Evolutionary conservation across 37 sponge, comb jelly and placozoan species (phyloP), one percentile per base, ranked within the genome.

Genomic region (Chondrilla cf. caribensis): DNA sequence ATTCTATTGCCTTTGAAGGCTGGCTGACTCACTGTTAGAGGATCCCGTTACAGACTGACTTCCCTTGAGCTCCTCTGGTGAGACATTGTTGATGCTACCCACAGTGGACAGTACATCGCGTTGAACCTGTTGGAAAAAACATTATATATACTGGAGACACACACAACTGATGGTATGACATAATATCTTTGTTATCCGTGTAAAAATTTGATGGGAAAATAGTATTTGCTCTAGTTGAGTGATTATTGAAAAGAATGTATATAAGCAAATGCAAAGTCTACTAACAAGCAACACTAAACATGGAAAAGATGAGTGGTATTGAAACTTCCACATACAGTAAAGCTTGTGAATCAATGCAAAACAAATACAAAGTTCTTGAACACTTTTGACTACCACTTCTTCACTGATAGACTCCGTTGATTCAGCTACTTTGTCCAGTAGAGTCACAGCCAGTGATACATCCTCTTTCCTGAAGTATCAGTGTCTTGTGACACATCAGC

Each of bases 21-120:
- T n/a, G n/a, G n/a, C n/a, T 0, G 42, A 77, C 22, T 40, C 83
- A 84, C 70, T 83, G 15, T 83, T 51, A 33, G 88, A 83, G 28
- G 84, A 31, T 22, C 58, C 65, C 2, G 83, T 39, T 22, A 0
- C 58, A 41, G 47, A 60, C 38, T 88, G 88, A 22, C 80, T 88
- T 22, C 43, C 32, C 38, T 42, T 59, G 3, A 88, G 58, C 4
- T 37, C 58, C 17, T 83, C 84, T 36, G 28, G 37, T 58, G 76
- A 32, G 5, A 62, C 84, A 15, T 67, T 41, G n/a, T 76, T 24
- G 26, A 88, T 43, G 77, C 83, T 79, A 40, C 77, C 84, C 8
- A 88, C 83, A 54, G 81, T 59, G 43, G 38, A 51, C 0, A 89
- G 41, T 31, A 85, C 33, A 22, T 59, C 40, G 17, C 43, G 29